These are phyloP conservation scores for Scaptomyza tumidula DNA, from an alignment of 2,888 invertebrate genomes.

Conservation along the genomic window DNA sequence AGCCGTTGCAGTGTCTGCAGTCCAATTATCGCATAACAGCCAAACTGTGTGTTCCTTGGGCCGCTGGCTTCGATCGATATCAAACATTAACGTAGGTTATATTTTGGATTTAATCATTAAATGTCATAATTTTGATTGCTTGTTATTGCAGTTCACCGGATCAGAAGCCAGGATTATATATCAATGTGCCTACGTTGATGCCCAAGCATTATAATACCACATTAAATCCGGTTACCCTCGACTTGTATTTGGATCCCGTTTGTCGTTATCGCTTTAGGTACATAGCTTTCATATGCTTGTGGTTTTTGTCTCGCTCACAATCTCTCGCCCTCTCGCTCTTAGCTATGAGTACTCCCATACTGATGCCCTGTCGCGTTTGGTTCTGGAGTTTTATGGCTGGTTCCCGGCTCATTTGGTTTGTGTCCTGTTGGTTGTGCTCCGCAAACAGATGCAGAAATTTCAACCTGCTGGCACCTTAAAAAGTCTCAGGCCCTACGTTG, in stretches of 20 bases:
- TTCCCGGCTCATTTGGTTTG: slow-evolving; percentile 89
- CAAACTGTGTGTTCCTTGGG: slow-evolving; percentile 89
- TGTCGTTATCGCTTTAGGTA: slow-evolving; percentile 90
- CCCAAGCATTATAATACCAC: slow-evolving; percentile 84
- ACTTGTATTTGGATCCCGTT: slow-evolving; percentile 88
- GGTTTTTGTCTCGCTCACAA: neutral
- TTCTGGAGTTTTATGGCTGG: slow-evolving; percentile 88
- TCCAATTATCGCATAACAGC: slow-evolving; percentile 86
- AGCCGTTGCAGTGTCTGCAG: slow-evolving; percentile 83
- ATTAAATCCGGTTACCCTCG: slow-evolving; percentile 85
- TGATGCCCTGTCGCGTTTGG: slow-evolving; percentile 87
- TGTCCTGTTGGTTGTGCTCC: slow-evolving; percentile 87
- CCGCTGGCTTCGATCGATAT: slow-evolving; percentile 87
- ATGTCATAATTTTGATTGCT: neutral
- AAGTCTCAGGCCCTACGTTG: slow-evolving; percentile 86
- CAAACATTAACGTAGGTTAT: slow-evolving; percentile 82
- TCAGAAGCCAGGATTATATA: slow-evolving; percentile 83
- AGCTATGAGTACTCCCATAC: slow-evolving; percentile 86
- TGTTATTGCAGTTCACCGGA: slow-evolving; percentile 53
- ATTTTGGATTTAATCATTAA: neutral
- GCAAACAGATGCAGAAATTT: slow-evolving; percentile 85
- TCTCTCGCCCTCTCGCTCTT: slow-evolving; percentile 1
- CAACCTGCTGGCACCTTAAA: slow-evolving; percentile 80
- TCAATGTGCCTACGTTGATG: slow-evolving; percentile 86
- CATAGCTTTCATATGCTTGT: slow-evolving; percentile 37